A percentile compares a stretch with the other conserved stretches of the same genome.
These are phyloP conservation scores for Globicephala melas DNA, from an alignment of 2,113 vertebrate species.

Conservation along the genomic window DNA sequence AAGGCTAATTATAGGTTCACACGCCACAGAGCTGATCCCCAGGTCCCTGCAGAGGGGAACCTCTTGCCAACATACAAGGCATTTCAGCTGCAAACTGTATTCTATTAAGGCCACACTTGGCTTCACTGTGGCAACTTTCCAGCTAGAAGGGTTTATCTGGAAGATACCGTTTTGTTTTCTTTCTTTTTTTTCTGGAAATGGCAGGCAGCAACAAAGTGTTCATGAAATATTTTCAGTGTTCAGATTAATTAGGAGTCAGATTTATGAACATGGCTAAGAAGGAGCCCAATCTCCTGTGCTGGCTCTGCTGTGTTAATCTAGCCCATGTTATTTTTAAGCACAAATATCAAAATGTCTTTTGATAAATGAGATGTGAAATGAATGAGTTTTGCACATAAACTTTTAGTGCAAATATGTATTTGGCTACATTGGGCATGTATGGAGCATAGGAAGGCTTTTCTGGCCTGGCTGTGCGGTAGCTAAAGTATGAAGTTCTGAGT, in stretches of 20 bases:
- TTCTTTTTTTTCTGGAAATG: neutral
- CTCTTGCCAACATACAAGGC: neutral
- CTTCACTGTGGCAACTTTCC: neutral
- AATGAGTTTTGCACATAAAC: constrained; percentile 35
- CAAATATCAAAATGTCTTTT: constrained; percentile 53
- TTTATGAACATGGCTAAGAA: neutral
- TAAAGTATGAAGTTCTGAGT: neutral
- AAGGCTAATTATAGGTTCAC: constrained; percentile 41
- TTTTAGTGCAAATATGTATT: constrained; percentile 21
- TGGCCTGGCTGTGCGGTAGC: neutral
- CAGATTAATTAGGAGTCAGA: constrained; percentile 5
- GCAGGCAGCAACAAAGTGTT: constrained; percentile 24
- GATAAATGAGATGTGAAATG: constrained; percentile 44
- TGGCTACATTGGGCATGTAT: neutral
- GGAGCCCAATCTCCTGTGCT: neutral
- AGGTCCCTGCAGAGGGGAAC: neutral
- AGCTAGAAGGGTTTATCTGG: neutral
- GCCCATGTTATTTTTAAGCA: constrained; percentile 43
- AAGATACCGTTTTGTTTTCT: neutral
- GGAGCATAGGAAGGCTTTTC: neutral
- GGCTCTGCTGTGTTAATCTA: neutral
- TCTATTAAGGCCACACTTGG: neutral
- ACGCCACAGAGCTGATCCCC: neutral
- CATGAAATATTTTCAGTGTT: constrained; percentile 19
- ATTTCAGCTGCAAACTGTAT: neutral